These are phyloP conservation scores for Anhinga rufa DNA, from an alignment of 2,113 vertebrate species.

Conservation along the genomic window DNA sequence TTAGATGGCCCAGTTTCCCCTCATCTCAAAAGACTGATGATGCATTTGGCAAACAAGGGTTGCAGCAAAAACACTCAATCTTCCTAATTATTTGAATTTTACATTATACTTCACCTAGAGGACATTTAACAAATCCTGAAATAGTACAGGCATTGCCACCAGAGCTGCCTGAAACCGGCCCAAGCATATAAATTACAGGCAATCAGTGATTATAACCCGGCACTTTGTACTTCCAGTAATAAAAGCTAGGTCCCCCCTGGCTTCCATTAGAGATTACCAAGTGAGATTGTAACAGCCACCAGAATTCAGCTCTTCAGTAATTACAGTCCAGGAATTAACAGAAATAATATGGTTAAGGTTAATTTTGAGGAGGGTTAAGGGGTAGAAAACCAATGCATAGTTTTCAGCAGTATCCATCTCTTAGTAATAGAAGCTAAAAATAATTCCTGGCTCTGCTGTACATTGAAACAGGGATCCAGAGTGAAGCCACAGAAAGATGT, in stretches of 20 bases:
- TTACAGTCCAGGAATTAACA: not conserved
- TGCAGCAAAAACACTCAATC: not conserved
- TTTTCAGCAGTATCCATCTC: not conserved
- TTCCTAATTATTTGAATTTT: not conserved
- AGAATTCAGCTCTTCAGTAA: not conserved
- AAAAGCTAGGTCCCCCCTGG: not conserved
- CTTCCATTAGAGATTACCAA: not conserved
- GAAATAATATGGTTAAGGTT: not conserved
- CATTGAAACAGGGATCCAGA: not conserved
- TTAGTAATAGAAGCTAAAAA: not conserved
- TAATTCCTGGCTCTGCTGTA: not conserved
- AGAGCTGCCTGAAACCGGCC: not conserved
- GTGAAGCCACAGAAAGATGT: not conserved
- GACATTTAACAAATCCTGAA: not conserved
- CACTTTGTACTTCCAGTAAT: not conserved
- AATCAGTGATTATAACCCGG: not conserved
- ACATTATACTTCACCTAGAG: not conserved
- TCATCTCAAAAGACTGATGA: not conserved
- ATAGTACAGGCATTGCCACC: not conserved
- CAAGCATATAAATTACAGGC: not conserved
- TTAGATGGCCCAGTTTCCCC: not conserved
- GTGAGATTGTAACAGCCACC: not conserved
- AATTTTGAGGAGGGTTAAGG: not conserved
- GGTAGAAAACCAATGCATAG: not conserved
- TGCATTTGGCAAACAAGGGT: not conserved